Evolutionary conservation across 2,888 invertebrate genomes (phyloP).

Genomic region (Margaritifera margaritifera): DNA sequence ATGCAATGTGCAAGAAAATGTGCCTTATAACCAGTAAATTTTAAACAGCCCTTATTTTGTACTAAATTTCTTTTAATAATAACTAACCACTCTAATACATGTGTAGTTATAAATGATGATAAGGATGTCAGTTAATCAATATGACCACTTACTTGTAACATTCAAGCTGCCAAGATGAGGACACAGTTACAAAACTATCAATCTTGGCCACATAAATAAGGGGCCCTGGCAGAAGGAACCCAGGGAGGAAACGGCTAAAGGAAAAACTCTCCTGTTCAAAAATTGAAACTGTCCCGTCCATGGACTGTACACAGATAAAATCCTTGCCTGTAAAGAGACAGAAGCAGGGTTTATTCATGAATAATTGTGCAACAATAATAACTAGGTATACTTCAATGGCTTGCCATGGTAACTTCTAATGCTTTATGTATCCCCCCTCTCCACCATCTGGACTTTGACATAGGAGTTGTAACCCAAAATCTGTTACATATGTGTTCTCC

Average conservation of each 20-base stretch:
- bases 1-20: no score
- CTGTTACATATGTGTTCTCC: no score
- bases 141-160: conserved; percentile 83
- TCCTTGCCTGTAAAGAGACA: conserved; percentile 77
- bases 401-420: no score
- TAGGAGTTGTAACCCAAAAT: no score
- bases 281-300: conserved; percentile 91
- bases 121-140: not conserved
- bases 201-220: conserved; percentile 85
- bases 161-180: conserved; percentile 86
- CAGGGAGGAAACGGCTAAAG: conserved; percentile 86
- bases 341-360: not conserved
- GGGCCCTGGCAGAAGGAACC: conserved; percentile 87
- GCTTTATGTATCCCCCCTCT: no score
- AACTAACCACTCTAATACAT: no score
- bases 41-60: no score
- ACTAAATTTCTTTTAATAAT: no score
- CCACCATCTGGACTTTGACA: no score
- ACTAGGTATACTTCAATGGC: no score
- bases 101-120: not conserved
- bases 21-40: no score
- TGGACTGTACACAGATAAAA: conserved; percentile 90
- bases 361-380: no score
- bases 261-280: conserved; percentile 94
- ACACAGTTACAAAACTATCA: conserved; percentile 89